Evolutionary conservation across 1,140 invertebrate species (phyloP), one percentile per base, ranked within the genome.

Genomic region (Cyphomyrmex costatus): DNA sequence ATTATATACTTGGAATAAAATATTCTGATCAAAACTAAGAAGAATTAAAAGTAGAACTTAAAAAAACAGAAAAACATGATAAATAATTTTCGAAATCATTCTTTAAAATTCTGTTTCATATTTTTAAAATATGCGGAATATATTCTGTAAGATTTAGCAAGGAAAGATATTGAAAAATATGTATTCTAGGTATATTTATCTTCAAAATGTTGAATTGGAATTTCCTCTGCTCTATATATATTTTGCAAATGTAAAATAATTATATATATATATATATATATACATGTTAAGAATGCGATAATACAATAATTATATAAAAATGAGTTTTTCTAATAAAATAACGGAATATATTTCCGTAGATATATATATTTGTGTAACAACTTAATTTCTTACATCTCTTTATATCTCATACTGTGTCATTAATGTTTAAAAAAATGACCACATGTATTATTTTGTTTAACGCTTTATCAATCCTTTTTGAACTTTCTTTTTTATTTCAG

Each of bases 401-500:
- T 53, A 80, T n/a, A 79, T 21, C 65, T 33, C 30, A 10, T 78
- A 58, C 33, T 12, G 19, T 5, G 46, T 24, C 3, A 53, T 51
- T 78, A n/a, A 21, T 78, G 4, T 33, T 53, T 53, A 51, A 53
- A 66, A n/a, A 79, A 53, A 24, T 51, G n/a, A 33, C 16, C 16
- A 2, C 10, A 21, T 63, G 61, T 12, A 36, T 33, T 71, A 42
- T 82, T 74, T 56, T 77, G 24, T 46, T 21, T 46, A 79, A 46
- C 66, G 77, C 84, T 95, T 95, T 27, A 95, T 94, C 60, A 96
- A 92, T 74, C 96, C 95, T 90, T 97, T 97, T 84, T 97, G 96
- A 70, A 98, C 96, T 96, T 98, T 98, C 58, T 96, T 95, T 92
- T 98, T 98, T 33, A 98, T 94, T 80, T 96, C 94, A 51, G 96